A percentile compares a stretch with the other conserved stretches of the same genome.
Conservation (phyloP, 2,888 invertebrate genomes). For the Lochmaea crataegi region DNA sequence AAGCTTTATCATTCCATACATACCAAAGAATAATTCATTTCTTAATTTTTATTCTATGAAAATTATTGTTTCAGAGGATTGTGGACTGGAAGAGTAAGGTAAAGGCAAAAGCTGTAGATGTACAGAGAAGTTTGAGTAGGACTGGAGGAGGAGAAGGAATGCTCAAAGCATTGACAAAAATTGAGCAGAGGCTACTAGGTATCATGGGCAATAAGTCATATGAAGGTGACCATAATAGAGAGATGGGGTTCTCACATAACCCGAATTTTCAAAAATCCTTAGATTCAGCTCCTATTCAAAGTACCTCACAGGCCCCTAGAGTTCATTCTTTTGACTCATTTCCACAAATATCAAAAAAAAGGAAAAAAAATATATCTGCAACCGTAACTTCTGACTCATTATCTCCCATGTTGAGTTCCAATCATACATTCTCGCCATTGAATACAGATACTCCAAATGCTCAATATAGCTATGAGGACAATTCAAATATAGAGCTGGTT, state of each 20-base stretch:
- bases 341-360: constrained; percentile 9
- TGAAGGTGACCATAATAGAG: constrained; percentile 18
- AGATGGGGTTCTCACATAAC: constrained; percentile 13
- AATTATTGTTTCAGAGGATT: constrained; percentile 15
- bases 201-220: constrained; percentile 13
- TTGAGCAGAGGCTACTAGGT: constrained; percentile 11
- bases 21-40: no score
- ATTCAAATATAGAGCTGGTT: constrained; percentile 13
- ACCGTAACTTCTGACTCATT: no score
- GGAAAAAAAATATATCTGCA: not conserved
- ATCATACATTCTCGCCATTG: constrained; percentile 1
- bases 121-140: no score
- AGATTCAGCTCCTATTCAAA: constrained; percentile 17
- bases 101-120: not conserved
- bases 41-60: constrained; percentile 13
- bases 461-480: constrained; percentile 14
- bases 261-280: constrained; percentile 6
- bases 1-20: no score
- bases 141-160: no score
- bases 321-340: constrained; percentile 3
- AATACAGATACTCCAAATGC: constrained; percentile 11
- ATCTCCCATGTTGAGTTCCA: constrained; percentile 8
- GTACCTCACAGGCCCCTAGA: constrained; percentile 4
- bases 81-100: constrained; percentile 12
- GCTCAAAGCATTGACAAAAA: constrained; percentile 14